phyloP scores from a whole-genome alignment of 1,140 invertebrate species.

The Bombus cullumanus region DNA sequence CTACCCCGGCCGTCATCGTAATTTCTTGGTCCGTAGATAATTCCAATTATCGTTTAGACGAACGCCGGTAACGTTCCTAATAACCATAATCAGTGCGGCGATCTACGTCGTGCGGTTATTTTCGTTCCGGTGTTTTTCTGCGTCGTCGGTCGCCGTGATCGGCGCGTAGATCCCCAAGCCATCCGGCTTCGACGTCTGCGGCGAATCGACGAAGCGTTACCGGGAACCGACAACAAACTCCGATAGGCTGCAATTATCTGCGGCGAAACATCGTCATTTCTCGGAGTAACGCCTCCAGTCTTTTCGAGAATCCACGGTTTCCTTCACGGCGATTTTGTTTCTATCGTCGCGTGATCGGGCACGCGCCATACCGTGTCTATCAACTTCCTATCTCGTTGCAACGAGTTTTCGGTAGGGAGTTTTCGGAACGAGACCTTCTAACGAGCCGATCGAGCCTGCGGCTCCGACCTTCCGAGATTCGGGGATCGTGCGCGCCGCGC shows the following conservation, averaged over 20 bases:
- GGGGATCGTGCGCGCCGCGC: too few relatives aligned
- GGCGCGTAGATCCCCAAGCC: background rate
- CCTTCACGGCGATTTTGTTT: background rate
- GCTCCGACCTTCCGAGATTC: too few relatives aligned
- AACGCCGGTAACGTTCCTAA: slow-evolving; percentile 7
- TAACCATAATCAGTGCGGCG: slow-evolving; percentile 6
- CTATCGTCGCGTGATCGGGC: slow-evolving; percentile 58
- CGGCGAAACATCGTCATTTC: slow-evolving; percentile 26
- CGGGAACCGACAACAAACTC: background rate
- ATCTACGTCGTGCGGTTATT: background rate
- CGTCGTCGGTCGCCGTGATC: background rate
- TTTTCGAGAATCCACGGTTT: background rate
- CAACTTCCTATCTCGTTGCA: background rate
- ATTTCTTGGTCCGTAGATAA: background rate
- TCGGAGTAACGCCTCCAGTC: slow-evolving; percentile 23
- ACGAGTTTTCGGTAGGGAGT: background rate
- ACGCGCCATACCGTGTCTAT: slow-evolving; percentile 37
- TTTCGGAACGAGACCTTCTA: too few relatives aligned
- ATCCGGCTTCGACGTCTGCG: background rate
- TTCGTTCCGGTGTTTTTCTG: slow-evolving; percentile 19
- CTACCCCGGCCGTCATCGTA: background rate
- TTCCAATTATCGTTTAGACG: background rate
- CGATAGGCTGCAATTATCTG: slow-evolving; percentile 41
- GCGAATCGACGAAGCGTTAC: slow-evolving; percentile 37
- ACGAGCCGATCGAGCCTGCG: too few relatives aligned